Conservation (phyloP, 2,113 vertebrate genomes). For the Thomomys bottae region DNA sequence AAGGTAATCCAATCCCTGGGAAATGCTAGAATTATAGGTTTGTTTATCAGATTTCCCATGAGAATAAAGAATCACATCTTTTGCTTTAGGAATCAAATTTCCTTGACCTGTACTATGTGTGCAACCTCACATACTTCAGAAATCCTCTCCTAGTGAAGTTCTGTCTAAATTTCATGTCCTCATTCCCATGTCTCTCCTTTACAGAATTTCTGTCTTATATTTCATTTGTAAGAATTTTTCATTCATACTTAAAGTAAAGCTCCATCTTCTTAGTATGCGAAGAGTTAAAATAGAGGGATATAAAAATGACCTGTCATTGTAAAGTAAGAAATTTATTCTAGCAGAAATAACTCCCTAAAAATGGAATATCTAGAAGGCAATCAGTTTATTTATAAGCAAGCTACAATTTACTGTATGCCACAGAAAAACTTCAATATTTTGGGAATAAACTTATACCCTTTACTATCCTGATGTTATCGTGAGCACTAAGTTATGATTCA, state of each 20-base stretch:
- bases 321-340: neutral
- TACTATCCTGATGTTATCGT: neutral
- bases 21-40: neutral
- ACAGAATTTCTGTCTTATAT: neutral
- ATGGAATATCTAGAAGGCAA: neutral
- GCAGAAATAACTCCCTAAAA: neutral
- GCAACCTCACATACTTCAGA: neutral
- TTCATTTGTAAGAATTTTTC: neutral
- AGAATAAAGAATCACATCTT: neutral
- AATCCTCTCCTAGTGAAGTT: neutral
- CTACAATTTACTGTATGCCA: neutral
- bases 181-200: neutral
- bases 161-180: neutral
- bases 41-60: neutral
- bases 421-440: neutral
- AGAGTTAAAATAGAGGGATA: neutral
- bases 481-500: neutral
- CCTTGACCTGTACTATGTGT: neutral
- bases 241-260: neutral
- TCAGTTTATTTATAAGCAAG: slow-evolving; percentile 36
- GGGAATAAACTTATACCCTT: neutral
- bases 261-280: neutral
- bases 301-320: neutral
- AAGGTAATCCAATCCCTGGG: neutral
- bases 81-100: neutral